phyloP scores from a whole-genome alignment of 2,113 vertebrate genomes.

The Erythrolamprus reginae region DNA sequence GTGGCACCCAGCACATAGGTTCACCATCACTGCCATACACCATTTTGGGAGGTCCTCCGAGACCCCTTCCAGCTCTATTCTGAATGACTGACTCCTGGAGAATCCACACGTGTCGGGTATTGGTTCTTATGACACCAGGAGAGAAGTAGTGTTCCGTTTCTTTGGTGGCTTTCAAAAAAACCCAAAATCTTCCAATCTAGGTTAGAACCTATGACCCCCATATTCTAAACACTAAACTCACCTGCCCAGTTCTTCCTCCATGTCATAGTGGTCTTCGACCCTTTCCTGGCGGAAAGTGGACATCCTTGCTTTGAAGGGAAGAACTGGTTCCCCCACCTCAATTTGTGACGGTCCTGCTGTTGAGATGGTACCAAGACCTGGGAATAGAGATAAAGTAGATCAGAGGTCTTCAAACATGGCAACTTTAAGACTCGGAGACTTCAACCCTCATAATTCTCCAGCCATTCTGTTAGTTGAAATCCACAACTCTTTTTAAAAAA shows the following conservation, averaged over 20 bases:
- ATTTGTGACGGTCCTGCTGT: fast-evolving
- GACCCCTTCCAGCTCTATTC: not conserved
- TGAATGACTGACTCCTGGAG: not conserved
- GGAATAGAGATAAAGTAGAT: not conserved
- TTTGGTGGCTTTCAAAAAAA: not conserved
- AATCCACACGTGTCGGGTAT: not conserved
- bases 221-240: conserved; percentile 30
- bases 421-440: too few relatives aligned
- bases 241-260: conserved; percentile 81
- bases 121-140: not conserved
- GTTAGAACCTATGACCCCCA: not conserved
- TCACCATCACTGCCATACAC: too few relatives aligned
- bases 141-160: not conserved
- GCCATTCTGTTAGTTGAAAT: too few relatives aligned
- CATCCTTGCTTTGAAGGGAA: conserved; percentile 46
- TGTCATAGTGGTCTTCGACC: conserved; percentile 77
- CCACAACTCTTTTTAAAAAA: too few relatives aligned
- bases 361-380: not conserved
- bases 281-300: conserved; percentile 75
- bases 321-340: fast-evolving
- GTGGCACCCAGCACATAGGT: too few relatives aligned
- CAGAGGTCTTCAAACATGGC: too few relatives aligned
- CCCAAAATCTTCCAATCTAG: not conserved
- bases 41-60: too few relatives aligned
- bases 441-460: too few relatives aligned